Percentiles rank a stretch among this genome's conserved stretches.
Conservation (phyloP, 2,113 vertebrate genomes). For the Protomyctophum bolini region DNA sequence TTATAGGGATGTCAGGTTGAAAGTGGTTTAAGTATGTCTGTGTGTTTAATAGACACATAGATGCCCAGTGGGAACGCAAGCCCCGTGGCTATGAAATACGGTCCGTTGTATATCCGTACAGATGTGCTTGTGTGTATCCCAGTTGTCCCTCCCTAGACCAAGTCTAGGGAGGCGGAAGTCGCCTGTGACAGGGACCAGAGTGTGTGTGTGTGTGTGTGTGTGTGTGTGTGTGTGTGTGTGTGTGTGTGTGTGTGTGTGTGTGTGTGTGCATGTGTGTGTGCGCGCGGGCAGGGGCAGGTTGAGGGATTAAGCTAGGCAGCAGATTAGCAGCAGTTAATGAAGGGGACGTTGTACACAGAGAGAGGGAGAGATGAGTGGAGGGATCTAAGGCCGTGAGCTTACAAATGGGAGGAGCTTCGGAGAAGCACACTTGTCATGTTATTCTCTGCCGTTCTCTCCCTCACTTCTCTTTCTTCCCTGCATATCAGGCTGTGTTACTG, state of each 20-base stretch:
- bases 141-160: too few relatives aligned
- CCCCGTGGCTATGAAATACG: too few relatives aligned
- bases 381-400: conserved; percentile 24
- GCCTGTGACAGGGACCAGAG: too few relatives aligned
- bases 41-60: too few relatives aligned
- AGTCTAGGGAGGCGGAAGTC: too few relatives aligned
- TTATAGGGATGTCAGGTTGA: neutral
- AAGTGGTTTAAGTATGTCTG: too few relatives aligned
- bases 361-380: conserved; percentile 10
- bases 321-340: conserved; percentile 71
- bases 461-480: neutral
- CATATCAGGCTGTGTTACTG: neutral
- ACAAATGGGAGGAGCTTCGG: conserved; percentile 14
- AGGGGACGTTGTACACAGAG: conserved; percentile 40
- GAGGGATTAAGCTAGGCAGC: conserved; percentile 63
- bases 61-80: too few relatives aligned
- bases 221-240: conserved; percentile 4
- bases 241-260: conserved; percentile 20
- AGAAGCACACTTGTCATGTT: conserved; percentile 22
- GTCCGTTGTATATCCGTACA: too few relatives aligned
- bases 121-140: too few relatives aligned
- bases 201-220: neutral
- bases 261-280: conserved; percentile 3
- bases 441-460: neutral
- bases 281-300: conserved; percentile 41